These are phyloP conservation scores for Lissonota sp. DNA, from an alignment of 2,888 invertebrate genomes.

Conservation along the genomic window DNA sequence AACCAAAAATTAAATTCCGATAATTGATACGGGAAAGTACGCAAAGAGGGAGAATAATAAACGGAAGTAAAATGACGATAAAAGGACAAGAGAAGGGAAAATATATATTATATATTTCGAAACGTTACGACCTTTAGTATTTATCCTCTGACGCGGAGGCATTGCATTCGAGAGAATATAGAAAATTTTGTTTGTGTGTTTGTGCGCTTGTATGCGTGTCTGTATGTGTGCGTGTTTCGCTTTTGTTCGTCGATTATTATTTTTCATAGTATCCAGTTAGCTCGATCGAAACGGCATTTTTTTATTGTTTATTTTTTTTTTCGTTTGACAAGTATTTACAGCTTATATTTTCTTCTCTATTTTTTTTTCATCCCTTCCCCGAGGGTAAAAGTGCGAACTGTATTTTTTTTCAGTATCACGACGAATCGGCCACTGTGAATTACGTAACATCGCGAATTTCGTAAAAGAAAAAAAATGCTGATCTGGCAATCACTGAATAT, in stretches of 20 bases:
- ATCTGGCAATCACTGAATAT: conserved; percentile 38
- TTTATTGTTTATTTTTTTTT: conserved; percentile 39
- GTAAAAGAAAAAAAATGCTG: not conserved
- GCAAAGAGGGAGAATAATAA: conserved; percentile 23
- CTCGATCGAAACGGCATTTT: not conserved
- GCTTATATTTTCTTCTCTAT: conserved; percentile 59
- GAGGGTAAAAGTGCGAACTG: not conserved
- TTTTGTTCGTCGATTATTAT: conserved; percentile 53
- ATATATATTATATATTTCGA: conserved; percentile 64
- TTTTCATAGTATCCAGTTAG: conserved; percentile 31
- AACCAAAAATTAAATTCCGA: not conserved
- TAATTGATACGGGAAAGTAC: not conserved
- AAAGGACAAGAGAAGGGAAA: conserved; percentile 33
- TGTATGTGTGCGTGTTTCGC: conserved; percentile 33
- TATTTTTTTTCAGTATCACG: too few species aligned
- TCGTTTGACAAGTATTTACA: conserved; percentile 58
- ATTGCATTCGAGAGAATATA: conserved; percentile 32
- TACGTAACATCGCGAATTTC: too few species aligned
- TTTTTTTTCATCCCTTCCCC: conserved; percentile 52
- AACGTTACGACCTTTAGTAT: conserved; percentile 27
- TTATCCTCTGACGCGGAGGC: conserved; percentile 55
- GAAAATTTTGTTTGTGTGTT: not conserved
- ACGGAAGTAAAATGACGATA: conserved; percentile 23
- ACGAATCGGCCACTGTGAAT: too few species aligned
- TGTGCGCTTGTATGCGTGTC: not conserved